A percentile compares a stretch with the other conserved stretches of the same genome.
phyloP scores from a whole-genome alignment of 2,888 invertebrate species.

The Acrobasis consociella region DNA sequence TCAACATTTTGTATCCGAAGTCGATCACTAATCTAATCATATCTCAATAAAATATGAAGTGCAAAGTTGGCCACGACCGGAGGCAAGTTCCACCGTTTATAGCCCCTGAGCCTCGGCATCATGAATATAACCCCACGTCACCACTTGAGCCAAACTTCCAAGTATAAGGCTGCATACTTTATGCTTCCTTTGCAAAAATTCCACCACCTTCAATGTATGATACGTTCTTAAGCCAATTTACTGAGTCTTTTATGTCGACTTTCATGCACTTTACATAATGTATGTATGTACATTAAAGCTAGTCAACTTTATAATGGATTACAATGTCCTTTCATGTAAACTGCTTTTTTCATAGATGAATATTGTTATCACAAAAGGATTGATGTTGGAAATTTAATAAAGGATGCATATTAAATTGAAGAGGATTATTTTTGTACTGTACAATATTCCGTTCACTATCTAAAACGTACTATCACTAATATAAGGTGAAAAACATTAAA shows the following conservation, averaged over 20 bases:
- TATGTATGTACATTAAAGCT: no score
- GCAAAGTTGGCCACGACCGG: conserved; percentile 1
- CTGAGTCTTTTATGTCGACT: no score
- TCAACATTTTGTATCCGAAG: neutral
- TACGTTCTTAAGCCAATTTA: no score
- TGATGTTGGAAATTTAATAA: no score
- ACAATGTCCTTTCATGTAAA: conserved; percentile 1
- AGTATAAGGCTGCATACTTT: conserved; percentile 49
- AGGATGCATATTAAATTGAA: no score
- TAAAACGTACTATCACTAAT: no score
- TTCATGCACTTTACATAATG: no score
- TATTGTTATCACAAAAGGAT: neutral
- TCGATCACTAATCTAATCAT: conserved; percentile 9
- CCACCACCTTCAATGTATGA: conserved; percentile 15
- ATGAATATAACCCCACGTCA: conserved; percentile 34
- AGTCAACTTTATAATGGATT: neutral
- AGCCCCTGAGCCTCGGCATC: conserved; percentile 13
- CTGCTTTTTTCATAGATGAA: conserved; percentile 1
- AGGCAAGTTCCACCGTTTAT: conserved; percentile 20
- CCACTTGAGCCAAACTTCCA: conserved; percentile 34
- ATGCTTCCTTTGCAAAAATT: conserved; percentile 47
- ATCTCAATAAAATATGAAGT: conserved; percentile 17
- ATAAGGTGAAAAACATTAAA: no score
- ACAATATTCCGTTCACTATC: no score
- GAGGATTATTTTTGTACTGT: no score